phyloP scores from a whole-genome alignment of 53 echinoderm and acorn worm genomes.

The Glandiceps talaboti region DNA sequence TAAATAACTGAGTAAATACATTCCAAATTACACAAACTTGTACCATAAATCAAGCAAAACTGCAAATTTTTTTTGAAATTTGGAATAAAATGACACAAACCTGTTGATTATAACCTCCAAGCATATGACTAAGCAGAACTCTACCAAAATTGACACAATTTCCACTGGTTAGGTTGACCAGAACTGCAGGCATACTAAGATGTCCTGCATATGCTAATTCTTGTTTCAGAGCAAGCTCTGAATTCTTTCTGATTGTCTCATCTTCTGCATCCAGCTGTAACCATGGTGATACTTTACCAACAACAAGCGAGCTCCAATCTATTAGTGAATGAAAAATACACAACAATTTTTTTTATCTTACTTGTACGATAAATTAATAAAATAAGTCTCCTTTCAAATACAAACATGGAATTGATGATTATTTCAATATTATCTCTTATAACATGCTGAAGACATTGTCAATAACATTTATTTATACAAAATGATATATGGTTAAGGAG shows the following conservation, averaged over 20 bases:
- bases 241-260: constrained; percentile 69
- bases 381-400: background rate
- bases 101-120: constrained; percentile 96
- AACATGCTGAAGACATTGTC: background rate
- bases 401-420: background rate
- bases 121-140: constrained; percentile 80
- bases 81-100: no score
- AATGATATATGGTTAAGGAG: no score
- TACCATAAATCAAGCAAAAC: no score
- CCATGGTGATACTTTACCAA: constrained; percentile 90
- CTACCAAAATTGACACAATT: constrained; percentile 81
- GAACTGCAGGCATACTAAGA: constrained; percentile 83
- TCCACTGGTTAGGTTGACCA: constrained; percentile 56
- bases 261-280: constrained; percentile 74
- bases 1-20: no score
- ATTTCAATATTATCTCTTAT: background rate
- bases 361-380: background rate
- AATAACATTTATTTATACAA: no score
- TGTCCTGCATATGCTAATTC: constrained; percentile 89
- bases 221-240: constrained; percentile 76
- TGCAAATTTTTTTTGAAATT: no score
- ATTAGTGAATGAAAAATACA: background rate
- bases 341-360: background rate
- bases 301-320: constrained; percentile 98
- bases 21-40: no score